A percentile compares a stretch with the other conserved stretches of the same genome.
These are phyloP conservation scores for Theonella swinhoei DNA, from an alignment of 37 sponge, comb jelly and placozoan genomes.

Conservation along the genomic window DNA sequence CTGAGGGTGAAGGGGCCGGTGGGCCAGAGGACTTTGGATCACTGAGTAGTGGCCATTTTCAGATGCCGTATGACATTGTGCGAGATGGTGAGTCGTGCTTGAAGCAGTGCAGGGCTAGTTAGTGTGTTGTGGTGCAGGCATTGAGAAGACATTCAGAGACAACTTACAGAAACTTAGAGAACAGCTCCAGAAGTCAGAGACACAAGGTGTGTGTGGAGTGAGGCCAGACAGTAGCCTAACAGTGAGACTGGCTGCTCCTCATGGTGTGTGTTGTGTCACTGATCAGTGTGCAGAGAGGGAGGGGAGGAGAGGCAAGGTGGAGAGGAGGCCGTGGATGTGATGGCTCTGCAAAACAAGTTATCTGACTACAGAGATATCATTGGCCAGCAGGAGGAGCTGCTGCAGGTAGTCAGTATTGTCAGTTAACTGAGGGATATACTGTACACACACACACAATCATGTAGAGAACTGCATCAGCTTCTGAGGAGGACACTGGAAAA, in stretches of 20 bases:
- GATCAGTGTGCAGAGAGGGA: no score
- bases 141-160: not conserved
- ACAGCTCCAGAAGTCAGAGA: not conserved
- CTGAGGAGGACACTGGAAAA: not conserved
- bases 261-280: not conserved
- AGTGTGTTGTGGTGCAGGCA: not conserved
- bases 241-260: not conserved
- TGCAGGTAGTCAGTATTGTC: not conserved
- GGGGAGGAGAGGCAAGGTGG: not conserved
- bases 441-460: no score
- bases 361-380: slow-evolving; percentile 44
- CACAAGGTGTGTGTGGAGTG: not conserved
- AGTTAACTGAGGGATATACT: not conserved
- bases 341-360: slow-evolving; percentile 11
- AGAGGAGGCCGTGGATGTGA: not conserved
- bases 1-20: not conserved
- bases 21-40: not conserved
- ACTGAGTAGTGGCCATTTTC: slow-evolving; percentile 68
- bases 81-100: slow-evolving; percentile 56
- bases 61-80: slow-evolving; percentile 77
- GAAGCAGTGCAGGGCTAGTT: no score
- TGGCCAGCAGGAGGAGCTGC: slow-evolving; percentile 34
- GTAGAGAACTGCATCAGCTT: no score
- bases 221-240: not conserved
- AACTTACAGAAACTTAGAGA: not conserved